Evolutionary conservation across 2,113 vertebrate species (phyloP), one percentile per base, ranked within the genome.

Genomic region (Lichenostomus cassidix): DNA sequence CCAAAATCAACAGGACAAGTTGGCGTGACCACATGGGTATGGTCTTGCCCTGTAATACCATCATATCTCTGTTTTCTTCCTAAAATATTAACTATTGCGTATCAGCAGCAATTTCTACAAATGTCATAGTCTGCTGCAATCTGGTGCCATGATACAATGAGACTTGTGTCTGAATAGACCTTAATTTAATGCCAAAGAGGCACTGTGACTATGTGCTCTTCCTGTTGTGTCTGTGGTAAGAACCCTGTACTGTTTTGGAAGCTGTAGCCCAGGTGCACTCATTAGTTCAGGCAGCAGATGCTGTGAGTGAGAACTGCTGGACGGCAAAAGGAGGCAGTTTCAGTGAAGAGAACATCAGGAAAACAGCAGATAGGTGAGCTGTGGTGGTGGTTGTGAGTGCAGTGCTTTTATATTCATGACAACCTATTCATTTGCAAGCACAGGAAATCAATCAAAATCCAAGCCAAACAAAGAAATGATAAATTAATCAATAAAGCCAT

Each of bases 401-500:
- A 62, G 44, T 1, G 3, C 46, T 92, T 94, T 86, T 86, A 33
- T 82, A 91, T 93, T 91, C 88, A 64, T 64, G 73, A 73, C 83
- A 94, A 76, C 55, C 37, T 15, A 11, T 56, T 96, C 78, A 89
- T 95, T 83, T 91, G 71, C 79, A 87, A 92, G 76, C 33, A 58
- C 62, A 89, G 77, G 89, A 89, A 92, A 96, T 96, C 84, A 93
- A 83, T 84, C 65, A 95, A 95, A 91, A 94, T 90, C 91, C 89
- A 90, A 87, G 78, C 62, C 44, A 94, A 94, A 87, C 67, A 90
- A 89, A 94, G 94, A 92, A 87, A 89, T 94, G 52, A 96, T 90
- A 94, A 92, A 96, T 96, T 94, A 88, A 96, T 93, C 95, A 94
- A 90, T 89, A 93, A 89, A 90, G 49, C 52, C 68, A 86, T 27